phyloP scores from a whole-genome alignment of 2,113 vertebrate species.

The Ivindomyrus marchei region DNA sequence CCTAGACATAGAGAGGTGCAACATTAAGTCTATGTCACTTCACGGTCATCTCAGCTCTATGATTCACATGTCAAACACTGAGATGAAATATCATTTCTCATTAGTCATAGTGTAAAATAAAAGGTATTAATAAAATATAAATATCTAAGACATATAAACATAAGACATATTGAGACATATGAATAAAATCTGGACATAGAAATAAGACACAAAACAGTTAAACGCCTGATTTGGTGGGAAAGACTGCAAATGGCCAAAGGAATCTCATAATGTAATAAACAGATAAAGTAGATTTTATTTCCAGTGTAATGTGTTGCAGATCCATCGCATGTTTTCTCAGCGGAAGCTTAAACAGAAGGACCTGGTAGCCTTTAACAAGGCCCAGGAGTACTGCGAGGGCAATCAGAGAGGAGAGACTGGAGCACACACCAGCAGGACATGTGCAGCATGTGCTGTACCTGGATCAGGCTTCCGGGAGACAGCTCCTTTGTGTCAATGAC shows the following conservation, averaged over 20 bases:
- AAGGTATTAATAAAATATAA: neutral
- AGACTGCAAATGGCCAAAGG: neutral
- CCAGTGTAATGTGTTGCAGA: neutral
- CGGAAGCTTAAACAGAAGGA: neutral
- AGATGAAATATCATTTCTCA: neutral
- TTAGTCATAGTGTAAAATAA: neutral
- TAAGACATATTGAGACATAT: neutral
- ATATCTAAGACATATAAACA: neutral
- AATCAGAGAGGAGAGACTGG: neutral
- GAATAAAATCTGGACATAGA: neutral
- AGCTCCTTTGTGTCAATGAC: slow-evolving; percentile 64
- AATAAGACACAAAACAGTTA: neutral
- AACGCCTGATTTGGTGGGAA: neutral
- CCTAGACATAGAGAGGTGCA: slow-evolving; percentile 38
- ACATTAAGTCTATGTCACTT: neutral
- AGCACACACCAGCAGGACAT: neutral
- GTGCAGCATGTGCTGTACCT: slow-evolving; percentile 39
- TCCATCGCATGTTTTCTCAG: neutral
- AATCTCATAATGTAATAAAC: neutral
- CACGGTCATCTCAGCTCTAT: neutral
- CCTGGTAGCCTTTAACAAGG: neutral
- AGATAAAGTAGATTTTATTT: neutral
- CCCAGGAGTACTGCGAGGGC: neutral
- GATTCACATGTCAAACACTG: neutral
- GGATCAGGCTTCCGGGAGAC: slow-evolving; percentile 58